Percentiles rank a stretch among this genome's conserved stretches.
These are phyloP conservation scores for Clivina fossor DNA, from an alignment of 2,888 invertebrate species.

Conservation along the genomic window DNA sequence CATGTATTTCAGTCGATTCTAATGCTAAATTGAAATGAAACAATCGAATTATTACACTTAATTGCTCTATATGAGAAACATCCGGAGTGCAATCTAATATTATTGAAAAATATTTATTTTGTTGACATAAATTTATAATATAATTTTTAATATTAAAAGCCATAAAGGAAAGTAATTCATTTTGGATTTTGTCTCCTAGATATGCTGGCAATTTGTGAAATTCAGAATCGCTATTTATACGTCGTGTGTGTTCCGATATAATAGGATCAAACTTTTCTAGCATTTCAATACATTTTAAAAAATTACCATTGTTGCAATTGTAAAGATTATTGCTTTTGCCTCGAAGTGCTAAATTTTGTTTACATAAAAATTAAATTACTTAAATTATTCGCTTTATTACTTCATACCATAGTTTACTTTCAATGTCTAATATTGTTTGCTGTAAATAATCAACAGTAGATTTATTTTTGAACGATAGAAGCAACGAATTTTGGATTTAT, in stretches of 20 bases:
- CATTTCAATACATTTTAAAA: constrained; percentile 38
- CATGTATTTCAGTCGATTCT: constrained; percentile 34
- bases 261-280: constrained; percentile 37
- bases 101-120: constrained; percentile 29
- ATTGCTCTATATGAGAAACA: constrained; percentile 38
- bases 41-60: constrained; percentile 40
- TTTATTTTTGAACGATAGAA: constrained; percentile 32
- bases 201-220: constrained; percentile 24
- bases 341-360: constrained; percentile 36
- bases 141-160: too few relatives aligned
- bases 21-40: constrained; percentile 36
- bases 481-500: too few relatives aligned
- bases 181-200: constrained; percentile 30
- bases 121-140: too few relatives aligned
- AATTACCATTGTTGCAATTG: constrained; percentile 37
- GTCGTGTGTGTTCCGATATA: constrained; percentile 36
- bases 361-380: constrained; percentile 36
- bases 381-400: constrained; percentile 36
- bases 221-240: constrained; percentile 12
- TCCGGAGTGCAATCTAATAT: constrained; percentile 31
- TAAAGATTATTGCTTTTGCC: constrained; percentile 32
- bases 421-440: constrained; percentile 35
- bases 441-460: constrained; percentile 32
- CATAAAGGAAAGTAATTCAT: constrained; percentile 27
- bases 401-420: constrained; percentile 37